Evolutionary conservation across 2,888 invertebrate species (phyloP), one percentile per base, ranked within the genome.

Genomic region (Cactoblastis cactorum): DNA sequence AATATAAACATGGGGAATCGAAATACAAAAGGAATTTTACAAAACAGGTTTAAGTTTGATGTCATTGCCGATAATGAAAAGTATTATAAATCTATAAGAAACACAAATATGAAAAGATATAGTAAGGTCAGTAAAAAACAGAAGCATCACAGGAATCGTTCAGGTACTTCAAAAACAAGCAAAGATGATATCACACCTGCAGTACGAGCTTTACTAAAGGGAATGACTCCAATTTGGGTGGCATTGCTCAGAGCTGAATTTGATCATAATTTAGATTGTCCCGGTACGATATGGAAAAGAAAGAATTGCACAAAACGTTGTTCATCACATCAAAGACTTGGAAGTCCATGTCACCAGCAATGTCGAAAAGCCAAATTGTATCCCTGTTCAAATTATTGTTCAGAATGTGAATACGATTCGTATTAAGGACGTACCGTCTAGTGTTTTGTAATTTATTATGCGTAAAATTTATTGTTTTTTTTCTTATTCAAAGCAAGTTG

Each of bases 331-430:
- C 38, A 53, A 33, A 52, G 54, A 49, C 49, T 53, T 32, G 51
- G 48, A 46, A 55, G 45, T 48, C 58, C 63, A 35, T 62, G 63
- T 43, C 49, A 56, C 12, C 54, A 61, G 38, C 45, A 52, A 9
- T 59, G 59, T 53, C 58, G 56, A 50, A 61, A 53, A 52, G 51
- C 61, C 4, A 54, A 55, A 47, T 58, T 62, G 2, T 68, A 61
- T 59, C 65, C 74, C 11, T 75, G 73, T 62, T 56, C 64, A 5
- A 53, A 60, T 28, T 74, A 56, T 49, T 77, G 74, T 62, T 58
- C 52, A 38, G 63, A 66, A 47, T 74, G 74, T 54, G n/a, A 53
- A 60, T 49, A 62, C 61, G 57, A 56, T 51, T 56, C 56, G 34
- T 37, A 41, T 24, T 37, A 37, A 9, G 14, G 15, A 4, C 8